Percentiles rank a stretch among this genome's conserved stretches.
Conservation (phyloP, 2,888 invertebrate species). For the Cerceris rybyensis region DNA sequence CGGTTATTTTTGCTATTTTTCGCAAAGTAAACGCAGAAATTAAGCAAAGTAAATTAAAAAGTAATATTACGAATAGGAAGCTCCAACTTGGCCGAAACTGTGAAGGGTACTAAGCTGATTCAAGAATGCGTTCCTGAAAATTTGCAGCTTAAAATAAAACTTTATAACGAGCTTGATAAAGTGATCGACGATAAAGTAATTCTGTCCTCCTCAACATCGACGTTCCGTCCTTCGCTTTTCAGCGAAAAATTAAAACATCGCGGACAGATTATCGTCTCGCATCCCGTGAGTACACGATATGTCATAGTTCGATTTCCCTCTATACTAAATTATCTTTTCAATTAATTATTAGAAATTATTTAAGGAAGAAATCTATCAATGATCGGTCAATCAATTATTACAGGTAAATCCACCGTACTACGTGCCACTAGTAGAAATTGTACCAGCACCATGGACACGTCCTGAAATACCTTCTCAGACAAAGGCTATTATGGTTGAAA, state of each 20-base stretch:
- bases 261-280: slow-evolving; percentile 90
- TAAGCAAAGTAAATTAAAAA: not conserved
- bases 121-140: slow-evolving; percentile 98
- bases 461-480: slow-evolving; percentile 89
- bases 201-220: slow-evolving; percentile 96
- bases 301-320: not conserved
- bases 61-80: slow-evolving; percentile 83
- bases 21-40: not conserved
- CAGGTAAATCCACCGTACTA: slow-evolving; percentile 97
- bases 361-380: not conserved
- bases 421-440: slow-evolving; percentile 96
- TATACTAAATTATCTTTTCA: not conserved
- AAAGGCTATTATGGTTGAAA: slow-evolving; percentile 90
- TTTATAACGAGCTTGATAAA: slow-evolving; percentile 90
- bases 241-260: slow-evolving; percentile 90
- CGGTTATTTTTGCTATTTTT: not conserved
- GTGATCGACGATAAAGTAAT: slow-evolving; percentile 90
- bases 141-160: slow-evolving; percentile 90
- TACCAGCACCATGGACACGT: slow-evolving; percentile 97
- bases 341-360: not conserved
- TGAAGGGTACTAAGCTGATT: slow-evolving; percentile 90
- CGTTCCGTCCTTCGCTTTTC: slow-evolving; percentile 94
- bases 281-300: slow-evolving; percentile 86
- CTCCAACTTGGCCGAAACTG: slow-evolving; percentile 87
- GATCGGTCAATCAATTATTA: not conserved